Base-by-base conservation (phyloP, 2,888 invertebrate species). In the Apamea anceps region DNA sequence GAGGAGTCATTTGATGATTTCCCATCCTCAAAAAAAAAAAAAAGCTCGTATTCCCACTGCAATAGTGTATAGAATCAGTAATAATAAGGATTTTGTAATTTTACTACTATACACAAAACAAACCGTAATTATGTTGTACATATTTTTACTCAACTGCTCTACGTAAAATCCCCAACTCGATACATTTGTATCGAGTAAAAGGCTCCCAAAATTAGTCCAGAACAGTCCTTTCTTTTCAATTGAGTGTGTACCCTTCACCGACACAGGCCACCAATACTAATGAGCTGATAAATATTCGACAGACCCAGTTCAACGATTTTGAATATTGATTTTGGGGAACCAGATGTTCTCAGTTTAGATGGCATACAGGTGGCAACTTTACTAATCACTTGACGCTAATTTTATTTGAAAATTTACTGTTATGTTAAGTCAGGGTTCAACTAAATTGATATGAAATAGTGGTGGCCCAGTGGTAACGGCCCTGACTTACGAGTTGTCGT, bases 211-310 rank as follows among this genome's bases (percentile, higher is more conserved):
- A 77, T 63, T 48, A 62, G 42, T 32, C 15, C 45, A 32, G 18
- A 68, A 54, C 12, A 48, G 77, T 42, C 60, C n/a, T 68, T 86
- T 86, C 60, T 85, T 86, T 82, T 86, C 77, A 86, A 86, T 84
- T 66, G 66, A 77, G 12, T 66, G 45, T 77, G 68, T 66, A 70
- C 84, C 86, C 86, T 93, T 85, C 79, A 80, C 8, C 21, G 66
- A 37, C 74, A 51, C 79, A 68, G 51, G 86, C 85, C 86, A 87
- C 89, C 90, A 92, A 93, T 94, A 92, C 93, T 94, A 95, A 95
- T 93, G 91, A 90, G 88, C 92, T 93, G 91, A 94, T 95, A 93
- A 95, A 94, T 94, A 95, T 95, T 93, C 94, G 89, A 87, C 90
- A 85, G 89, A 70, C 25, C 32, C 63, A 25, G 54, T 67, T 71